These are phyloP conservation scores for Tachystola acroxantha DNA, from an alignment of 2,888 invertebrate species.

Conservation along the genomic window DNA sequence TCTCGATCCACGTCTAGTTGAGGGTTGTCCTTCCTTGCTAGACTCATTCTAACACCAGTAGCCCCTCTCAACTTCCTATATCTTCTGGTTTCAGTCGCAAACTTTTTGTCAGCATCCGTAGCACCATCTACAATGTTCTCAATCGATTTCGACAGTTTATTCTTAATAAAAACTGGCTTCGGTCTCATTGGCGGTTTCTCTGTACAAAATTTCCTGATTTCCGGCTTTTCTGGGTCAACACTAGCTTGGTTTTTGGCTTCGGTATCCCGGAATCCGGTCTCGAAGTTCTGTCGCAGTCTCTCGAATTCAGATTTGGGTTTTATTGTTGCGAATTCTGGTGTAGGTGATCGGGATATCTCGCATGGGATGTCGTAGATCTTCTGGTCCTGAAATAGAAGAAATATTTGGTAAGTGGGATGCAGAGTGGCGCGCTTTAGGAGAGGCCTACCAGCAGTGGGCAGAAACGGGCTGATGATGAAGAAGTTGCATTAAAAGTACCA, in stretches of 20 bases:
- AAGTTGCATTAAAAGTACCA: too few species aligned
- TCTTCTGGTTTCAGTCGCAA: constrained; percentile 39
- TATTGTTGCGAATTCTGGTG: constrained; percentile 24
- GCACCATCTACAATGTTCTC: constrained; percentile 32
- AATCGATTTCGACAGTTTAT: constrained; percentile 27
- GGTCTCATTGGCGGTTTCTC: constrained; percentile 26
- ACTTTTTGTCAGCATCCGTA: constrained; percentile 32
- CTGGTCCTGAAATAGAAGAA: constrained; percentile 43
- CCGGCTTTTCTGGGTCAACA: constrained; percentile 7
- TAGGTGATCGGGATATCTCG: constrained; percentile 29
- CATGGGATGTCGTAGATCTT: constrained; percentile 62
- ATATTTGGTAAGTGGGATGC: too few species aligned
- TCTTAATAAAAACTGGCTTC: constrained; percentile 36
- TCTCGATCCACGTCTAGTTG: constrained; percentile 62
- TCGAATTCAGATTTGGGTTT: constrained; percentile 42
- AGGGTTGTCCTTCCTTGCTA: constrained; percentile 38
- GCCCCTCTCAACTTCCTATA: constrained; percentile 24
- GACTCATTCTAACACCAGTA: constrained; percentile 20
- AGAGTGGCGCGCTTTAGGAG: too few species aligned
- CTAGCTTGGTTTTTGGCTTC: constrained; percentile 1
- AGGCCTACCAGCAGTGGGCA: too few species aligned
- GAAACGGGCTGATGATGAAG: too few species aligned
- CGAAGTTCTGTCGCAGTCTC: constrained; percentile 51
- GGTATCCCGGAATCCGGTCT: constrained; percentile 26
- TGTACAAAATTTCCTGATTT: constrained; percentile 3